phyloP scores from a whole-genome alignment of 2,888 invertebrate genomes.

The Andricus quercusramuli region DNA sequence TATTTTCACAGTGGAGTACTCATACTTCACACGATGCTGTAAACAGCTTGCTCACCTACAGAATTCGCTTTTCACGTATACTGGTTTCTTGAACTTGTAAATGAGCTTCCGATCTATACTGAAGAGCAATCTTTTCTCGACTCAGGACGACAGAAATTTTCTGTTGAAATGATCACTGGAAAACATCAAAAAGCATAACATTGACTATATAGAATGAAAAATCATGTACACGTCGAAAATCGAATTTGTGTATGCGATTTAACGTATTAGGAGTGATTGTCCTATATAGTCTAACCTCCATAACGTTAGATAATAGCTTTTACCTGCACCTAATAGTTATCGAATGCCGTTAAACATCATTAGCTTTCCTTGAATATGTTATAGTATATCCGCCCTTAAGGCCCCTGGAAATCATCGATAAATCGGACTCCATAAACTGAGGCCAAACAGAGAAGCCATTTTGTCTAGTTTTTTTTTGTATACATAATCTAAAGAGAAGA shows the following conservation, averaged over 20 bases:
- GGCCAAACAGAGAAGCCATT: no score
- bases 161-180: not conserved
- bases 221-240: not conserved
- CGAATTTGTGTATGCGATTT: not conserved
- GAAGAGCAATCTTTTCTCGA: not conserved
- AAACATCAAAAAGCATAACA: not conserved
- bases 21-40: not conserved
- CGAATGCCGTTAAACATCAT: slow-evolving; percentile 22
- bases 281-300: not conserved
- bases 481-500: no score
- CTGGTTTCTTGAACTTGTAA: slow-evolving; percentile 28
- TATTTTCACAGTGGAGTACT: not conserved
- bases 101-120: slow-evolving; percentile 21
- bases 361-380: slow-evolving; percentile 1
- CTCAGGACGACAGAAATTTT: not conserved
- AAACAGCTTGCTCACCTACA: slow-evolving; percentile 10
- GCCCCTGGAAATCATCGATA: no score
- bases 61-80: slow-evolving; percentile 23
- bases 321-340: slow-evolving; percentile 7
- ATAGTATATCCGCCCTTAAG: no score
- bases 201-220: not conserved
- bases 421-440: no score
- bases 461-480: no score
- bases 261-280: not conserved
- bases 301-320: slow-evolving; percentile 3